Evolutionary conservation across 2,888 invertebrate species (phyloP).

Genomic region (Drosophila meridiana): DNA sequence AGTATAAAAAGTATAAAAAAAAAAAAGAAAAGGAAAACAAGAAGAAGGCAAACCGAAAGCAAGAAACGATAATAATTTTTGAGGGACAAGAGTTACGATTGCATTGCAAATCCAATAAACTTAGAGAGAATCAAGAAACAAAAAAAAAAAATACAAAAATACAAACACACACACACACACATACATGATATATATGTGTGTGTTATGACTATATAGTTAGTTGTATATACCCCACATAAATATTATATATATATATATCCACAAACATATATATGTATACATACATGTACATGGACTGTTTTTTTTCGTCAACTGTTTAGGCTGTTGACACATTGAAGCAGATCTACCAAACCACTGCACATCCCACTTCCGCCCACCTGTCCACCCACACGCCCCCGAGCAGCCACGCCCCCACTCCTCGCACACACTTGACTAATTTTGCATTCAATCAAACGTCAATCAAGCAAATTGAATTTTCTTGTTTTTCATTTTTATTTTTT

Average conservation of each 20-base stretch:
- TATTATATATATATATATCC: conserved; percentile 7
- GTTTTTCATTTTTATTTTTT: conserved; percentile 7
- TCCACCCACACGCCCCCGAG: not conserved
- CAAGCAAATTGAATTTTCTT: not conserved
- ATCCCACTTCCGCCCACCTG: not conserved
- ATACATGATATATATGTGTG: conserved; percentile 10
- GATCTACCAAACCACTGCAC: not conserved
- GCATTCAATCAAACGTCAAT: conserved; percentile 6
- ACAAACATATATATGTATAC: conserved; percentile 4
- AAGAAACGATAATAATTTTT: conserved; percentile 29
- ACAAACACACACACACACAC: conserved; percentile 22
- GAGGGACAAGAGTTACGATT: conserved; percentile 4
- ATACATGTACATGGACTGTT: conserved; percentile 1
- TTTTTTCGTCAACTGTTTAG: conserved; percentile 15
- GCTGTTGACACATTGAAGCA: conserved; percentile 6
- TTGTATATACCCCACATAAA: conserved; percentile 21
- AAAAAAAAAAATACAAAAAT: not conserved
- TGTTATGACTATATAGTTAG: conserved; percentile 22
- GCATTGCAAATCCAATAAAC: conserved; percentile 35
- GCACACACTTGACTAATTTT: conserved; percentile 20
- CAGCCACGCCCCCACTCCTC: not conserved
- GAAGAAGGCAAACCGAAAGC: conserved; percentile 14
- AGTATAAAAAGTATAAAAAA: not conserved
- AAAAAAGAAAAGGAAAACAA: conserved; percentile 8
- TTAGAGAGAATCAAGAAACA: not conserved